phyloP scores from a whole-genome alignment of 2,888 invertebrate genomes.

The Acrobasis consociella region DNA sequence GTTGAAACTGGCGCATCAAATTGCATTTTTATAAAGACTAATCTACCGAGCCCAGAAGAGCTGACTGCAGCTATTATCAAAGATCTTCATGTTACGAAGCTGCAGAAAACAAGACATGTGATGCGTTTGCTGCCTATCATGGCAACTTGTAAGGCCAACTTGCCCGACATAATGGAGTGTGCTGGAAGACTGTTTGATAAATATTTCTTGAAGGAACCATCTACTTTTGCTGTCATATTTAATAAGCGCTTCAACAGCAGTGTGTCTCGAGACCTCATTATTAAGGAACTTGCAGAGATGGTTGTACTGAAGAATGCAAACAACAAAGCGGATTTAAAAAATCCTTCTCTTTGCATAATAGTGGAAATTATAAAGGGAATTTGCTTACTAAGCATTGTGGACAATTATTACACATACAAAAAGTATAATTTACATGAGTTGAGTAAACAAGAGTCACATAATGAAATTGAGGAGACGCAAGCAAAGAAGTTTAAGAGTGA shows the following conservation, averaged over 20 bases:
- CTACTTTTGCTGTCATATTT: constrained; percentile 89
- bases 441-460: constrained; percentile 66
- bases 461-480: constrained; percentile 66
- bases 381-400: constrained; percentile 91
- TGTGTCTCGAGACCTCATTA: constrained; percentile 87
- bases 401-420: constrained; percentile 89
- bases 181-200: constrained; percentile 87
- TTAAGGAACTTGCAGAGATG: constrained; percentile 87
- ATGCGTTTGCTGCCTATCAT: constrained; percentile 92
- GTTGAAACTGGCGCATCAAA: constrained; percentile 93
- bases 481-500: constrained; percentile 72
- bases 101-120: constrained; percentile 89
- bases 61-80: constrained; percentile 87
- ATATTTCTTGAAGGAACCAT: constrained; percentile 87
- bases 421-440: constrained; percentile 93
- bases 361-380: constrained; percentile 92
- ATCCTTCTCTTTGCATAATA: constrained; percentile 89
- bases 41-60: constrained; percentile 88
- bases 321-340: constrained; percentile 90
- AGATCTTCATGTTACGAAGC: constrained; percentile 86
- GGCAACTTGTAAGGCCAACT: constrained; percentile 89
- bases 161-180: constrained; percentile 88
- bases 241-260: constrained; percentile 91
- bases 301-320: constrained; percentile 86
- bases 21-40: constrained; percentile 92